Evolutionary conservation across 2,888 invertebrate species (phyloP).

Genomic region (Nebria salina): DNA sequence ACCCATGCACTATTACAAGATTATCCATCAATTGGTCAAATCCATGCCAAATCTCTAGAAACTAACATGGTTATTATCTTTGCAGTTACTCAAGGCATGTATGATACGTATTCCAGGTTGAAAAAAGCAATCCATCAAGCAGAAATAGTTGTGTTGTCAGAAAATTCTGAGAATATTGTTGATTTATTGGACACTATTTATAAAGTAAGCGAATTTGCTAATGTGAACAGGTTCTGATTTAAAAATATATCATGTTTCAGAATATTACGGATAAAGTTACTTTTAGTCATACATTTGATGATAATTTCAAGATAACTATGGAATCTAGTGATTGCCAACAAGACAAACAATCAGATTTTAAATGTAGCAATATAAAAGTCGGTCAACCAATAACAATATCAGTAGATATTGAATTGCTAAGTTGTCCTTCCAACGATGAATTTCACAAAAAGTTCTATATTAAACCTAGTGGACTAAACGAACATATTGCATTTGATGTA

Average conservation of each 20-base stretch:
- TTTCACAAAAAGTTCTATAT: conserved; percentile 55
- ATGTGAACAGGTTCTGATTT: no score
- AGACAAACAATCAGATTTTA: not conserved
- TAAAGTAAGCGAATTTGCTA: conserved; percentile 64
- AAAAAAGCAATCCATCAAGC: conserved; percentile 73
- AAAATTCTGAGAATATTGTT: conserved; percentile 74
- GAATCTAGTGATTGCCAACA: conserved; percentile 57
- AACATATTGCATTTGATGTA: conserved; percentile 74
- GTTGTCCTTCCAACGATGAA: conserved; percentile 65
- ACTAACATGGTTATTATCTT: conserved; percentile 82
- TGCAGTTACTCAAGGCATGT: conserved; percentile 67
- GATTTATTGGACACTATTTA: conserved; percentile 76
- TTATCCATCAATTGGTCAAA: conserved; percentile 81
- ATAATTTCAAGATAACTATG: conserved; percentile 56
- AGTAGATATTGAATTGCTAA: conserved; percentile 66
- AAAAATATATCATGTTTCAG: conserved; percentile 9
- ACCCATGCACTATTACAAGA: conserved; percentile 70
- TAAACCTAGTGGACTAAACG: conserved; percentile 76
- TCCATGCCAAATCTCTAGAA: conserved; percentile 70
- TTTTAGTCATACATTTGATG: conserved; percentile 20
- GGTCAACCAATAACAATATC: not conserved
- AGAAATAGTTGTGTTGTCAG: conserved; percentile 69
- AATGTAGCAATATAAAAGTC: conserved; percentile 14
- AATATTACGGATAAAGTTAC: conserved; percentile 15
- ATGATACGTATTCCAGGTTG: conserved; percentile 66